Conservation (phyloP, 2,113 vertebrate genomes). For the Lichenostomus cassidix region DNA sequence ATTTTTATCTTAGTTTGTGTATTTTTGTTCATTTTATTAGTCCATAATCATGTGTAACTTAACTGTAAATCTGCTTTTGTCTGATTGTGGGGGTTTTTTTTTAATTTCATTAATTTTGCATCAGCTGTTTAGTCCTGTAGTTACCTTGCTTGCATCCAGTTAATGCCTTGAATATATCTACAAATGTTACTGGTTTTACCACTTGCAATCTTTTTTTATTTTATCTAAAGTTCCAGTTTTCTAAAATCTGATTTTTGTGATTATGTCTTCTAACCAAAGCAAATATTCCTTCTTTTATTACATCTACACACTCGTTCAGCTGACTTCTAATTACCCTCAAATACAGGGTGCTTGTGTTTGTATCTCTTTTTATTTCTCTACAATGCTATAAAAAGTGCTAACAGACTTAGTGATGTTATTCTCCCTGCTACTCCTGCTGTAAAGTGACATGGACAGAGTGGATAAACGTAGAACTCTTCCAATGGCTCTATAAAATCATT, state of each 20-base stretch:
- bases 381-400: not conserved
- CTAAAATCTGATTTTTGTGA: not conserved
- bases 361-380: not conserved
- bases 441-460: not conserved
- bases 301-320: not conserved
- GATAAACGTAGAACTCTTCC: not conserved
- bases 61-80: not conserved
- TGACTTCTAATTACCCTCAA: not conserved
- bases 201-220: not conserved
- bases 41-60: not conserved
- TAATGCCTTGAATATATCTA: not conserved
- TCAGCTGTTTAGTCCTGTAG: not conserved
- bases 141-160: not conserved
- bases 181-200: not conserved
- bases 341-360: not conserved
- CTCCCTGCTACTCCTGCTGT: not conserved
- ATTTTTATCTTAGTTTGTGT: not conserved
- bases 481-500: not conserved
- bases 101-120: not conserved
- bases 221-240: not conserved
- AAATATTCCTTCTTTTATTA: not conserved
- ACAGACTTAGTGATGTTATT: not conserved
- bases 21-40: not conserved
- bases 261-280: not conserved
- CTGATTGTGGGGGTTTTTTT: not conserved